These are phyloP conservation scores for Erinaceus europaeus DNA, from an alignment of 2,113 vertebrate genomes.

Conservation along the genomic window DNA sequence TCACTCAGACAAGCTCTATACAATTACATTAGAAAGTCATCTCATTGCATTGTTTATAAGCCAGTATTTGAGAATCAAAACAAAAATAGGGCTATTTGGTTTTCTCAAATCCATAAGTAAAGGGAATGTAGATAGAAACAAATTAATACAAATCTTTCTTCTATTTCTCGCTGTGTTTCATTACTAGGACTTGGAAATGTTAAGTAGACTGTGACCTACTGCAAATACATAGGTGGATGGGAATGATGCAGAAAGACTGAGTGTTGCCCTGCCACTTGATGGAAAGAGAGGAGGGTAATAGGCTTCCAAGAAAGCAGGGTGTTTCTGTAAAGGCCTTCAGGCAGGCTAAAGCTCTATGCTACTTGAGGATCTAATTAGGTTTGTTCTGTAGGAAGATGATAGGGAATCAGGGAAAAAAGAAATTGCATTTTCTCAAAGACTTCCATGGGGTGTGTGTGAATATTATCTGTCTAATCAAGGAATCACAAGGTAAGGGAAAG, in stretches of 20 bases:
- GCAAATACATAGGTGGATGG: not conserved
- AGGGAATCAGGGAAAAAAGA: not conserved
- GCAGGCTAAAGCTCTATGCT: not conserved
- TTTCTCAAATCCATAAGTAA: not conserved
- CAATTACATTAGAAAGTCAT: constrained; percentile 31
- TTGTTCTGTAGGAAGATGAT: not conserved
- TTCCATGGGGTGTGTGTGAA: too few relatives aligned
- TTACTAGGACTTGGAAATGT: not conserved
- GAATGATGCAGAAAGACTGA: too few relatives aligned
- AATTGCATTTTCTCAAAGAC: not conserved
- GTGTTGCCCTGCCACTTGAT: not conserved
- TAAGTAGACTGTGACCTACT: not conserved
- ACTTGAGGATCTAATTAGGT: not conserved
- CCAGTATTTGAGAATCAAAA: not conserved
- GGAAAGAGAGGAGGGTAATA: not conserved
- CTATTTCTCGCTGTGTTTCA: not conserved
- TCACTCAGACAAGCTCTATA: constrained; percentile 21
- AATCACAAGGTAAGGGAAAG: too few relatives aligned
- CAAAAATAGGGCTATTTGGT: not conserved
- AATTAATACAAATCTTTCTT: not conserved
- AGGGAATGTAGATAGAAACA: not conserved
- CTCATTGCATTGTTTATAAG: constrained; percentile 8
- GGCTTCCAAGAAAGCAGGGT: too few relatives aligned
- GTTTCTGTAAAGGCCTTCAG: not conserved
- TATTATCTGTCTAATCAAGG: not conserved